phyloP scores from a whole-genome alignment of 1,140 invertebrate species.

The Bombus confusus region DNA sequence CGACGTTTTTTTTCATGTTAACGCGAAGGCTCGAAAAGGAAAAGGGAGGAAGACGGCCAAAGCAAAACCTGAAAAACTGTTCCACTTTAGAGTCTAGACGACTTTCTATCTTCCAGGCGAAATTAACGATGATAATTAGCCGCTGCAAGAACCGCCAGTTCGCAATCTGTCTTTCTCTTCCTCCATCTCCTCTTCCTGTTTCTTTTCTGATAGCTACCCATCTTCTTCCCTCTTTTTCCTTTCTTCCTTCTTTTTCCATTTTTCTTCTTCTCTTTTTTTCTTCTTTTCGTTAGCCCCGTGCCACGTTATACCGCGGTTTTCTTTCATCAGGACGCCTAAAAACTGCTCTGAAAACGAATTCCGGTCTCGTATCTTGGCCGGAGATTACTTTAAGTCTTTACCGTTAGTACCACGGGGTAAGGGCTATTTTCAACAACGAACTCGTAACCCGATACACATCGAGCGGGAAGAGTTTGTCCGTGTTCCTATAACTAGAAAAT shows the following conservation, averaged over 20 bases:
- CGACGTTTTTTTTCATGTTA: constrained; percentile 13
- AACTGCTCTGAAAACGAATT: constrained; percentile 31
- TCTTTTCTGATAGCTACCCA: background rate
- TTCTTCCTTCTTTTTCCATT: background rate
- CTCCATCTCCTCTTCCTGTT: background rate
- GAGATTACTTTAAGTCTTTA: constrained; percentile 63
- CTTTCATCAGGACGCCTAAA: constrained; percentile 42
- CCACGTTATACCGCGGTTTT: constrained; percentile 31
- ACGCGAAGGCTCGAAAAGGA: background rate
- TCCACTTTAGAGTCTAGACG: constrained; percentile 24
- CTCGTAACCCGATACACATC: constrained; percentile 66
- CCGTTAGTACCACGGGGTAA: constrained; percentile 58
- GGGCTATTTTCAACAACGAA: constrained; percentile 71
- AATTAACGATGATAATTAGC: constrained; percentile 64
- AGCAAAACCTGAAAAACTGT: constrained; percentile 35
- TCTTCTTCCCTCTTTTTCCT: background rate
- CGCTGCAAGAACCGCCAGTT: background rate
- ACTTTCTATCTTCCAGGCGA: constrained; percentile 33
- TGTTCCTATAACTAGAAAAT: constrained; percentile 37
- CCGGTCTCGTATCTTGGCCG: constrained; percentile 41
- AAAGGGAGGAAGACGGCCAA: background rate
- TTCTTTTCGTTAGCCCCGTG: background rate
- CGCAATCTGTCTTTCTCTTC: background rate
- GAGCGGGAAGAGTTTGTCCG: constrained; percentile 16
- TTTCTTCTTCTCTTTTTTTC: background rate